A percentile compares a stretch with the other conserved stretches of the same genome.
Evolutionary conservation across 2,797 vertebrate genomes (phyloP).

Genomic region (Neosilurus mollespiculum): DNA sequence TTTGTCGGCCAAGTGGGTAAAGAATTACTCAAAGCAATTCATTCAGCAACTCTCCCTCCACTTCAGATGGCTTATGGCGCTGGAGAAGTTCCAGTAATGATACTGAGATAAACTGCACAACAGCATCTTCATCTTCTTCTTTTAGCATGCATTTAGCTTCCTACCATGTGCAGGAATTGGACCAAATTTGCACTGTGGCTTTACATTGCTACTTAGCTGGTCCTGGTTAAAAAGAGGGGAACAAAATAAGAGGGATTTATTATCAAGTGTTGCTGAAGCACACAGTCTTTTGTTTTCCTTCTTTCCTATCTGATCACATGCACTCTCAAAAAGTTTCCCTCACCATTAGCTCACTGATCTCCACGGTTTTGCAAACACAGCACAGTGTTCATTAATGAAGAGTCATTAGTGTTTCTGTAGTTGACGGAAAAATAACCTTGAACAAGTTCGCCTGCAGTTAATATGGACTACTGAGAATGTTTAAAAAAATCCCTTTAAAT

Average conservation of each 20-base stretch:
- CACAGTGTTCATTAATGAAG: conserved; percentile 34
- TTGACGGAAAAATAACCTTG: conserved; percentile 61
- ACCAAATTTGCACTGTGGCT: neutral
- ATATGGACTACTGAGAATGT: conserved; percentile 23
- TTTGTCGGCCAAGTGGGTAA: conserved; percentile 47
- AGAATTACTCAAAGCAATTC: conserved; percentile 49
- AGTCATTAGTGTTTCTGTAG: conserved; percentile 47
- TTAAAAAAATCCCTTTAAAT: conserved; percentile 6
- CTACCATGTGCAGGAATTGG: neutral
- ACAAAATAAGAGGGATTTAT: neutral
- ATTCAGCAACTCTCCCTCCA: conserved; percentile 34
- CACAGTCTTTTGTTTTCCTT: neutral
- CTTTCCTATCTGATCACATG: conserved; percentile 14
- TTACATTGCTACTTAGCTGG: neutral
- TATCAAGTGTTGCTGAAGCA: conserved; percentile 13
- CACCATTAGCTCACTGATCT: neutral
- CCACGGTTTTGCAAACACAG: neutral
- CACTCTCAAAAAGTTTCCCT: conserved; percentile 6
- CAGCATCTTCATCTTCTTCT: neutral
- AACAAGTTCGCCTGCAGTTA: conserved; percentile 39
- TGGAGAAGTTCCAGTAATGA: conserved; percentile 25
- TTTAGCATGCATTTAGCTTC: neutral
- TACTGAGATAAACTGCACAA: conserved; percentile 37
- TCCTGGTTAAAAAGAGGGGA: neutral
- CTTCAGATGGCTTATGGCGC: conserved; percentile 29